These are phyloP conservation scores for Corella eumyota DNA, from an alignment of 23 tunicate species.

Conservation along the genomic window DNA sequence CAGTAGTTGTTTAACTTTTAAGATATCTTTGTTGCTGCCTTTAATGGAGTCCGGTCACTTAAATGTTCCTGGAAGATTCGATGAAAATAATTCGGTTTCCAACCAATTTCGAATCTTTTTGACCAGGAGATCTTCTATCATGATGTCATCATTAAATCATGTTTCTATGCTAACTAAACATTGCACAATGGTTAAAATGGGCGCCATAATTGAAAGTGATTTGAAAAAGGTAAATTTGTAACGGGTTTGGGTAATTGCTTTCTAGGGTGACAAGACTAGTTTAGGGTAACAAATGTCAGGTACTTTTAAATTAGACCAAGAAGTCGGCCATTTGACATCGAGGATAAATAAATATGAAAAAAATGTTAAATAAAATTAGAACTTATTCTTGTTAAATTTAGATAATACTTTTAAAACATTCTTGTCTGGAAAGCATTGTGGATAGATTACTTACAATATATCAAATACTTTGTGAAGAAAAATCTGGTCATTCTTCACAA, in stretches of 20 bases:
- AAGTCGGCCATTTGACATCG: too few species aligned
- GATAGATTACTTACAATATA: conserved; percentile 56
- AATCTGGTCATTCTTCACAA: neutral
- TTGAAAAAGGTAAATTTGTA: conserved; percentile 27
- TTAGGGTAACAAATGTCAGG: too few species aligned
- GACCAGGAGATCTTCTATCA: conserved; percentile 32
- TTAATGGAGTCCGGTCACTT: conserved; percentile 42
- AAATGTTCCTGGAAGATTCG: conserved; percentile 51
- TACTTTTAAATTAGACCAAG: too few species aligned
- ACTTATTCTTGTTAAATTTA: too few species aligned
- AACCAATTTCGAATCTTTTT: conserved; percentile 58
- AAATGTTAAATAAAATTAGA: too few species aligned
- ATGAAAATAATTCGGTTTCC: conserved; percentile 18
- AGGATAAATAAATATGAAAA: too few species aligned
- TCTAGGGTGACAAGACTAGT: neutral
- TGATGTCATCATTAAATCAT: conserved; percentile 11
- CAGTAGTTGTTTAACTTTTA: neutral
- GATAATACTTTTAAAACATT: conserved; percentile 36
- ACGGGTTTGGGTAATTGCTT: neutral
- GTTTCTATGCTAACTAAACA: conserved; percentile 5
- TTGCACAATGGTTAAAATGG: too few species aligned
- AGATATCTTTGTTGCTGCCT: conserved; percentile 74
- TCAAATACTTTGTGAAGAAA: conserved; percentile 12
- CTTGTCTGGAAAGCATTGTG: conserved; percentile 20
- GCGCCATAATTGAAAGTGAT: conserved; percentile 24